A percentile compares a stretch with the other conserved stretches of the same genome.
Conservation (phyloP, 2,888 invertebrate species). For the Cetonia aurata region DNA sequence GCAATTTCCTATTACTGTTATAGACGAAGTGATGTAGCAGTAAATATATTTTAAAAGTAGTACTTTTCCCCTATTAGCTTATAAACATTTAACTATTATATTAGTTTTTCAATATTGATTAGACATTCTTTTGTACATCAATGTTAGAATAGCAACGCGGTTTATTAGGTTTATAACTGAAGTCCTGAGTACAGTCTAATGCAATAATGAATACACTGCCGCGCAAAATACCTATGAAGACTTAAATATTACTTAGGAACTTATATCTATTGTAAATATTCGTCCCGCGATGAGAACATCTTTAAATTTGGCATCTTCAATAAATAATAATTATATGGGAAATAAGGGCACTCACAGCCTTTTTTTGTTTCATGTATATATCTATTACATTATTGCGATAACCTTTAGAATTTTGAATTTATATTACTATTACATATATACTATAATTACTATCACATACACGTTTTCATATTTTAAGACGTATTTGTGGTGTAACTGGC, state of each 20-base stretch:
- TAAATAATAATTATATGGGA: too few relatives aligned
- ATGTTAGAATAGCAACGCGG: too few relatives aligned
- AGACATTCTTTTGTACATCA: too few relatives aligned
- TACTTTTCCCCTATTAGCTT: slow-evolving; percentile 1
- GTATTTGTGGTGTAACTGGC: neutral
- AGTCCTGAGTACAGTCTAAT: slow-evolving; percentile 14
- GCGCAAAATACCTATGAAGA: neutral
- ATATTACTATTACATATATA: slow-evolving; percentile 20
- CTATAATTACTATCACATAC: slow-evolving; percentile 30
- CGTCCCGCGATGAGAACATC: too few relatives aligned
- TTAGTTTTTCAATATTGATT: too few relatives aligned
- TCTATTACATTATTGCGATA: slow-evolving; percentile 30
- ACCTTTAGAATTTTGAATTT: slow-evolving; percentile 33
- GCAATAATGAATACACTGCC: slow-evolving; percentile 1
- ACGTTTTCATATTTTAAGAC: slow-evolving; percentile 14
- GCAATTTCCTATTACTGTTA: slow-evolving; percentile 9
- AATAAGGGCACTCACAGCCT: slow-evolving; percentile 20
- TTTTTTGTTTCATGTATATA: slow-evolving; percentile 16
- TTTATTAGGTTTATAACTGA: neutral
- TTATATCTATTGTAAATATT: too few relatives aligned
- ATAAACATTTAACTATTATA: too few relatives aligned
- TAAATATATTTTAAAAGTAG: slow-evolving; percentile 1
- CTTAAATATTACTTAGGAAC: too few relatives aligned
- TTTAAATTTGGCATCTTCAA: too few relatives aligned
- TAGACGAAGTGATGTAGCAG: neutral